These are phyloP conservation scores for Darevskia nairensis DNA, from an alignment of 2,797 vertebrate species.

Conservation along the genomic window DNA sequence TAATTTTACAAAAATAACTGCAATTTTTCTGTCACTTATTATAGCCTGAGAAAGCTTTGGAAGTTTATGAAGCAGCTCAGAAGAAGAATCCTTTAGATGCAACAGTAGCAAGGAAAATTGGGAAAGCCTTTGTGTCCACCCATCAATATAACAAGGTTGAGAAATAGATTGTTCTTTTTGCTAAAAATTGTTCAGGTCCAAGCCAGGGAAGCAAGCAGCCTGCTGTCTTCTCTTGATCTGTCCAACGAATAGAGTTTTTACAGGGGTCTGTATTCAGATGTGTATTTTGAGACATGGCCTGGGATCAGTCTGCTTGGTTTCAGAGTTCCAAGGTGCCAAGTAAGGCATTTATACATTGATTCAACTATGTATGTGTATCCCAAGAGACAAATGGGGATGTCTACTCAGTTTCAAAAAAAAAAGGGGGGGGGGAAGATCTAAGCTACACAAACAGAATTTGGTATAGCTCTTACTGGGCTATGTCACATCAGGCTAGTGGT, in stretches of 20 bases:
- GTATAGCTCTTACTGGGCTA: not conserved
- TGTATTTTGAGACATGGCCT: not conserved
- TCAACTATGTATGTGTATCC: not conserved
- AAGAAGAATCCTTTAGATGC: slow-evolving; percentile 75
- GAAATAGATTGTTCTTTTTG: not conserved
- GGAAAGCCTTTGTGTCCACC: slow-evolving; percentile 79
- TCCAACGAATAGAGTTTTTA: not conserved
- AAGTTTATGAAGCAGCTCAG: slow-evolving; percentile 77
- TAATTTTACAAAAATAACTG: not conserved
- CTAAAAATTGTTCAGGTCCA: not conserved
- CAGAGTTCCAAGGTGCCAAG: not conserved
- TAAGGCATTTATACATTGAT: not conserved
- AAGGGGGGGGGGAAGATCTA: no score
- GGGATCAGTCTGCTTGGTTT: not conserved
- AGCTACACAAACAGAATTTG: not conserved
- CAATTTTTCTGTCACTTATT: slow-evolving; percentile 14
- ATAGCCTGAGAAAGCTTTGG: slow-evolving; percentile 82
- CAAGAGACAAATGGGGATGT: not conserved
- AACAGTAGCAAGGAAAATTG: slow-evolving; percentile 76
- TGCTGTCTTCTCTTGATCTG: not conserved
- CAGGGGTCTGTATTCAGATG: not conserved
- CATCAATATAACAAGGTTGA: slow-evolving; percentile 81
- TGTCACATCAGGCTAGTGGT: not conserved
- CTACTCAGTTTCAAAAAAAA: not conserved
- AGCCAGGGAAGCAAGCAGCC: not conserved